These are phyloP conservation scores for Epistrophe eligans DNA, from an alignment of 2,888 invertebrate genomes.

Conservation along the genomic window DNA sequence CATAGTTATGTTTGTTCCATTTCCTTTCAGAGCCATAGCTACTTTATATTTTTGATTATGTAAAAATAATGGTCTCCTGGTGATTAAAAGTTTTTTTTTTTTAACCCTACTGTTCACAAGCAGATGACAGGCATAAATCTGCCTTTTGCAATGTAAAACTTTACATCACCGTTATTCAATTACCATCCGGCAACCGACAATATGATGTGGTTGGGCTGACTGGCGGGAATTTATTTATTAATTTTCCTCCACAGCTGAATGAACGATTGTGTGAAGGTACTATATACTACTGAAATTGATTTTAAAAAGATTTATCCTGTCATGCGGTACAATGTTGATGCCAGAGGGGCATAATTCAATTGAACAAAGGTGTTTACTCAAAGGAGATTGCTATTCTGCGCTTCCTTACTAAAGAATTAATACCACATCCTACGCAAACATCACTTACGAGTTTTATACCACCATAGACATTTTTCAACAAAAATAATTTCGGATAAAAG, in stretches of 20 bases:
- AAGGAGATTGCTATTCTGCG: neutral
- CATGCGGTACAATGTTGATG: slow-evolving; percentile 44
- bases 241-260: slow-evolving; percentile 46
- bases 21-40: neutral
- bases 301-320: slow-evolving; percentile 67
- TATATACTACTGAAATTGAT: slow-evolving; percentile 58
- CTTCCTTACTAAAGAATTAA: slow-evolving; percentile 25
- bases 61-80: neutral
- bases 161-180: slow-evolving; percentile 66
- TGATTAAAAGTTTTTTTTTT: neutral
- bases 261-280: slow-evolving; percentile 47
- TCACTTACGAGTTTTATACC: neutral
- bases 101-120: slow-evolving; percentile 19
- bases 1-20: neutral
- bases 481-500: slow-evolving; percentile 54
- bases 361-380: slow-evolving; percentile 64
- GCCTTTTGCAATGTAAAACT: slow-evolving; percentile 30
- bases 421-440: neutral
- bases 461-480: slow-evolving; percentile 8
- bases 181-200: slow-evolving; percentile 56
- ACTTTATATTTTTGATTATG: neutral
- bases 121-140: slow-evolving; percentile 4
- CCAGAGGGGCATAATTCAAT: slow-evolving; percentile 42
- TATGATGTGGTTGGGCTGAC: slow-evolving; percentile 32
- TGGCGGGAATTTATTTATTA: slow-evolving; percentile 64